A percentile compares a stretch with the other conserved stretches of the same genome.
phyloP scores from a whole-genome alignment of 2,113 vertebrate species.

The Microcebus jonahi region DNA sequence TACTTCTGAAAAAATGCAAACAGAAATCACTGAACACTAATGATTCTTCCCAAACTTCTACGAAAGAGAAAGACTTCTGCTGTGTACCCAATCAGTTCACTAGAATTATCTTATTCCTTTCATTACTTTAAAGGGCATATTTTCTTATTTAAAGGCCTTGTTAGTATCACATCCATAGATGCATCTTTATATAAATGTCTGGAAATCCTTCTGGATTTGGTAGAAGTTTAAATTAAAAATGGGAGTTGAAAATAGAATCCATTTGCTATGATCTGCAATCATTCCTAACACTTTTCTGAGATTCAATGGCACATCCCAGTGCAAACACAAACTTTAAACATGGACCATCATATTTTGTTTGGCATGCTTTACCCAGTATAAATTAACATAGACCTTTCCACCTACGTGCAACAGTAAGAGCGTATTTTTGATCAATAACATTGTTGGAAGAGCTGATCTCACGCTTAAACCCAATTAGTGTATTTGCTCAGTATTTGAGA shows the following conservation, averaged over 20 bases:
- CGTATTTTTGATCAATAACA: slow-evolving; percentile 2
- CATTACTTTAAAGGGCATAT: slow-evolving; percentile 26
- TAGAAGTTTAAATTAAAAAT: slow-evolving; percentile 45
- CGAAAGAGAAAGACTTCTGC: neutral
- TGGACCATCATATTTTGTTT: neutral
- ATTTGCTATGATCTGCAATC: slow-evolving; percentile 17
- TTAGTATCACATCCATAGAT: neutral
- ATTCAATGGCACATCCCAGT: neutral
- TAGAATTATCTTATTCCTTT: neutral
- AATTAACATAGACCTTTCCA: neutral
- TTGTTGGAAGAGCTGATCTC: slow-evolving; percentile 6
- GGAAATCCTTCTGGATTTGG: slow-evolving; percentile 23
- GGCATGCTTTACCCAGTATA: neutral
- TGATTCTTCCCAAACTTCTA: neutral
- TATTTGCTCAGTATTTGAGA: slow-evolving; percentile 15
- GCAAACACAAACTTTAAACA: slow-evolving; percentile 36
- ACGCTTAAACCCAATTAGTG: neutral
- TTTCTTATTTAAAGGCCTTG: slow-evolving; percentile 47
- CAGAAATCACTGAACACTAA: neutral
- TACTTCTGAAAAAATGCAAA: slow-evolving; percentile 5
- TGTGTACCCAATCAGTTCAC: neutral
- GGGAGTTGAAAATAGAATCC: slow-evolving; percentile 25
- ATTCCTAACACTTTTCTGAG: neutral
- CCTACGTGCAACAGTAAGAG: neutral
- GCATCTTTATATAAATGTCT: slow-evolving; percentile 18